phyloP scores from a whole-genome alignment of 2,888 invertebrate species.

The Nysson spinosus region DNA sequence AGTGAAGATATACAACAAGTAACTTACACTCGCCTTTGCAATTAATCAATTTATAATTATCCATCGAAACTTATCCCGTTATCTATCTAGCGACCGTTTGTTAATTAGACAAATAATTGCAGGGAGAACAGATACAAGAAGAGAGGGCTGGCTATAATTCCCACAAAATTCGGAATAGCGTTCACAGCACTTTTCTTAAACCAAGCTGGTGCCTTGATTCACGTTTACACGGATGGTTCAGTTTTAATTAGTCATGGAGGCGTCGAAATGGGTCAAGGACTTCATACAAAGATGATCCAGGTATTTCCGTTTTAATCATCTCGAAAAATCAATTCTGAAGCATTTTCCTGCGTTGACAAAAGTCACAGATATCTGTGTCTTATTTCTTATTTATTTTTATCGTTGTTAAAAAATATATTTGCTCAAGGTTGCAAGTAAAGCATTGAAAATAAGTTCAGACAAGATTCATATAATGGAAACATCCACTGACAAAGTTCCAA shows the following conservation, averaged over 20 bases:
- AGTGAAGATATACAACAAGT: conserved; percentile 86
- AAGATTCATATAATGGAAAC: conserved; percentile 91
- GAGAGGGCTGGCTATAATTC: conserved; percentile 88
- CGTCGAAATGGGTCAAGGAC: conserved; percentile 98
- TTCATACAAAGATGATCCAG: conserved; percentile 97
- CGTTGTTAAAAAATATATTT: not conserved
- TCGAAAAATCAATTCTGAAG: too few species aligned
- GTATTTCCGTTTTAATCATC: too few species aligned
- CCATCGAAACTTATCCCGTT: too few species aligned
- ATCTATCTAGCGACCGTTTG: not conserved
- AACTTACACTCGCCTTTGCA: conserved; percentile 56
- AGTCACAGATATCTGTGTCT: too few species aligned
- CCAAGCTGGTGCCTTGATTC: conserved; percentile 92
- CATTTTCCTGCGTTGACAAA: too few species aligned
- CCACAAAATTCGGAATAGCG: conserved; percentile 91
- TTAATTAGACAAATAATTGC: conserved; percentile 66
- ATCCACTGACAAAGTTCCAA: conserved; percentile 93
- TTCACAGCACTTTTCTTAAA: conserved; percentile 88
- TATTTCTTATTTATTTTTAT: not conserved
- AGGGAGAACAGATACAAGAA: conserved; percentile 91
- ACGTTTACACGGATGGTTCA: conserved; percentile 93
- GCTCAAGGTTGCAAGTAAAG: conserved; percentile 85
- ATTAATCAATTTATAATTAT: not conserved
- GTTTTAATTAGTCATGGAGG: conserved; percentile 94
- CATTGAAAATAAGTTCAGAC: conserved; percentile 83